These are phyloP conservation scores for Metacarcinus magister DNA, from an alignment of 2,888 invertebrate species.

Conservation along the genomic window DNA sequence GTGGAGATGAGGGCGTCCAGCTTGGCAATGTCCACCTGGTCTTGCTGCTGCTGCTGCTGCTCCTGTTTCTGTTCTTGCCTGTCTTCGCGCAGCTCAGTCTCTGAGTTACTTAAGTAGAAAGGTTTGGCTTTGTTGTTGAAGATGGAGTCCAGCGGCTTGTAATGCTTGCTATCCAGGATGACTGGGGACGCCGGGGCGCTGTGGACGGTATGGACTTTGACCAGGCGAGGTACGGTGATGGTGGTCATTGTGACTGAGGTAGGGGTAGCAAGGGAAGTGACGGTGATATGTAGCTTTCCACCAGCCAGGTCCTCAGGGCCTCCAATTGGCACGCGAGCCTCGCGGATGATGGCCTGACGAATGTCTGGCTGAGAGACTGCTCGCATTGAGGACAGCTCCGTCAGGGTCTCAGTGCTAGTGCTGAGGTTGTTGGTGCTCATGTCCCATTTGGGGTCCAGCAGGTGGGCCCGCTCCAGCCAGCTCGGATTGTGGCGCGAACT, in stretches of 20 bases:
- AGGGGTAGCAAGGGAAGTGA: constrained; percentile 35
- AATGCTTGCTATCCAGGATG: constrained; percentile 73
- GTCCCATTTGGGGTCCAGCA: constrained; percentile 81
- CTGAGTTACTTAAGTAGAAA: constrained; percentile 69
- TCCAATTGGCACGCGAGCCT: constrained; percentile 78
- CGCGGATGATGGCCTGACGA: constrained; percentile 79
- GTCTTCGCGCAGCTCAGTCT: neutral
- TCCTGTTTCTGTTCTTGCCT: constrained; percentile 45
- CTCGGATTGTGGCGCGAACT: constrained; percentile 78
- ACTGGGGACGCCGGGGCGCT: constrained; percentile 72
- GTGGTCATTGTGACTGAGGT: constrained; percentile 59
- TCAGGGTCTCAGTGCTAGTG: constrained; percentile 84
- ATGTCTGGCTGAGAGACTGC: constrained; percentile 82
- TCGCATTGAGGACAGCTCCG: constrained; percentile 83
- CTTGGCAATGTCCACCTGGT: constrained; percentile 78
- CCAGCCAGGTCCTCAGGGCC: constrained; percentile 64
- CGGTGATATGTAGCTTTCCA: neutral
- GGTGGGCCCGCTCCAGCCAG: constrained; percentile 83
- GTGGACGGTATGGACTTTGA: constrained; percentile 78
- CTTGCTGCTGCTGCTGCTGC: constrained; percentile 40
- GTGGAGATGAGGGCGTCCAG: constrained; percentile 82
- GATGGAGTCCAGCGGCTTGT: constrained; percentile 76
- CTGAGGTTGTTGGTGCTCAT: constrained; percentile 76
- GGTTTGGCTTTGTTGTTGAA: constrained; percentile 82
- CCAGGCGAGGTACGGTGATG: constrained; percentile 75